Percentiles rank a stretch among this genome's conserved stretches.
phyloP scores from a whole-genome alignment of 2,113 vertebrate species.

The Scolopax mira region DNA sequence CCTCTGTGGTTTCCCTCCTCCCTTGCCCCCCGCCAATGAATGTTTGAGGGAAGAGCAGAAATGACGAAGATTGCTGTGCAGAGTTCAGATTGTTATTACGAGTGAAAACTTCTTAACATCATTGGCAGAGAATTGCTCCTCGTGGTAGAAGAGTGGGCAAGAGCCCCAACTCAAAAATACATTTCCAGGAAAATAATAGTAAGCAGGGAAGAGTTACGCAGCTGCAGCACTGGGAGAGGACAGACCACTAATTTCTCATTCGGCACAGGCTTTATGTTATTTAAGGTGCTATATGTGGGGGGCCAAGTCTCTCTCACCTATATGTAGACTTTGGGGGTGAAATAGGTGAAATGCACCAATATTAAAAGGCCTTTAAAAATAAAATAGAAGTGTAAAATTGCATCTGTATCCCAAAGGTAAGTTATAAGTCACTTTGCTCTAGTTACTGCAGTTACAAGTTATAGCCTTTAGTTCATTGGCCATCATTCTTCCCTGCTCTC shows the following conservation, averaged over 20 bases:
- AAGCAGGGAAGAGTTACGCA: not conserved
- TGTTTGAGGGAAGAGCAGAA: conserved; percentile 15
- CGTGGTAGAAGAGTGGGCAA: not conserved
- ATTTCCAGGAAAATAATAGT: conserved; percentile 38
- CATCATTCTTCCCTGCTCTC: not conserved
- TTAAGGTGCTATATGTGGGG: not conserved
- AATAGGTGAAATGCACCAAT: not conserved
- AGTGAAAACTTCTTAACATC: conserved; percentile 10
- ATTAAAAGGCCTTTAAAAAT: not conserved
- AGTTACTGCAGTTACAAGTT: not conserved
- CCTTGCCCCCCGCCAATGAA: accelerated
- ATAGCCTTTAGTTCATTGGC: not conserved
- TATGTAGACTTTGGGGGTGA: not conserved
- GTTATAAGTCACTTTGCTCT: not conserved
- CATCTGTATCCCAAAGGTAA: not conserved
- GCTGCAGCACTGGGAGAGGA: not conserved
- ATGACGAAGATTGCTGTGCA: not conserved
- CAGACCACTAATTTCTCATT: not conserved
- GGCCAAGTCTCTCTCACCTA: not conserved
- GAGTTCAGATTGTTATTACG: not conserved
- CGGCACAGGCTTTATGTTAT: not conserved
- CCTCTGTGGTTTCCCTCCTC: not conserved
- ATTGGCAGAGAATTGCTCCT: not conserved
- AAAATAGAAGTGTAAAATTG: not conserved
- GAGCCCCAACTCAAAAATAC: not conserved